These are phyloP conservation scores for Lineus longissimus DNA, from an alignment of 1,140 invertebrate species.

Conservation along the genomic window DNA sequence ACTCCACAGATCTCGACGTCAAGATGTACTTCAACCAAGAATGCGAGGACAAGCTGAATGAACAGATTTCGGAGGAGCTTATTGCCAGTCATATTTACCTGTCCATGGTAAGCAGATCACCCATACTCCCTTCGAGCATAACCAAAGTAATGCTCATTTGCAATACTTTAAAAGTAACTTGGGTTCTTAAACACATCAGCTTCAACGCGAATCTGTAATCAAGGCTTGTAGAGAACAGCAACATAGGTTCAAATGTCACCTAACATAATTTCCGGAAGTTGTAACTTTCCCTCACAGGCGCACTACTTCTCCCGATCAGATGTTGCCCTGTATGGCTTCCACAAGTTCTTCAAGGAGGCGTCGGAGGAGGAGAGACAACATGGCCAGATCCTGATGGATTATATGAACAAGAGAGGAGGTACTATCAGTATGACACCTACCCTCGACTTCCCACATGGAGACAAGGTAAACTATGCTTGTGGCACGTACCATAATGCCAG, in stretches of 20 bases:
- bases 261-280: too few relatives aligned
- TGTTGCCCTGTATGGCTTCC: conserved; percentile 80
- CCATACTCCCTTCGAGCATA: too few relatives aligned
- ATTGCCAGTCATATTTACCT: conserved; percentile 69
- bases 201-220: too few relatives aligned
- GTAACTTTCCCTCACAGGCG: conserved; percentile 58
- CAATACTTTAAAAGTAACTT: too few relatives aligned
- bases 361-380: conserved; percentile 85
- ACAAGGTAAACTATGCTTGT: conserved; percentile 23
- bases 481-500: background rate
- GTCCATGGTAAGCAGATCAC: conserved; percentile 35
- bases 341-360: conserved; percentile 80
- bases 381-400: conserved; percentile 84
- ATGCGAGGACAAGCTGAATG: conserved; percentile 69
- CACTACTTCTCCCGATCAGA: conserved; percentile 77
- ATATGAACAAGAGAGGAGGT: conserved; percentile 82
- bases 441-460: conserved; percentile 23
- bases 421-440: conserved; percentile 56
- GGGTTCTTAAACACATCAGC: too few relatives aligned
- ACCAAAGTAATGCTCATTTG: too few relatives aligned
- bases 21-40: conserved; percentile 72
- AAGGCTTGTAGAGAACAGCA: too few relatives aligned
- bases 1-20: conserved; percentile 16
- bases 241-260: too few relatives aligned
- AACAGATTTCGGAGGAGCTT: conserved; percentile 81